A percentile compares a stretch with the other conserved stretches of the same genome.
Conservation (phyloP, 2,888 invertebrate genomes). For the Clunio marinus region DNA sequence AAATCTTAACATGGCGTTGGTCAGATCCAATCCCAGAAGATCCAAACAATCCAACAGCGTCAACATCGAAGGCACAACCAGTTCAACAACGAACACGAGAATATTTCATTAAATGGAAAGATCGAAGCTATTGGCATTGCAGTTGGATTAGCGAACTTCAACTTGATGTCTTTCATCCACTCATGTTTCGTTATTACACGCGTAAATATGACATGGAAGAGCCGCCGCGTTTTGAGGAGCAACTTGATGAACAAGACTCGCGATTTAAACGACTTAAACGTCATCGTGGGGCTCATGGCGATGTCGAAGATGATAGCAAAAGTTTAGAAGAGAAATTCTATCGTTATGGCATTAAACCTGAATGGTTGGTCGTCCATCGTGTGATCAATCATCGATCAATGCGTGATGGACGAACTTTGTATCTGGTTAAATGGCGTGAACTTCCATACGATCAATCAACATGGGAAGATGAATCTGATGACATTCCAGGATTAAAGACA, state of each 20-base stretch:
- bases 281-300: conserved; percentile 52
- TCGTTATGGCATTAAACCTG: conserved; percentile 94
- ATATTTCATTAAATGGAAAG: conserved; percentile 97
- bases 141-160: conserved; percentile 93
- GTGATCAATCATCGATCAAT: conserved; percentile 90
- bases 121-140: conserved; percentile 97
- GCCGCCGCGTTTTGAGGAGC: conserved; percentile 92
- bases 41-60: conserved; percentile 53
- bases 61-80: conserved; percentile 54
- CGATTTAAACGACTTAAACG: conserved; percentile 66
- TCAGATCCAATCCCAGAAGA: conserved; percentile 62
- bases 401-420: conserved; percentile 78
- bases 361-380: conserved; percentile 94
- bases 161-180: conserved; percentile 90
- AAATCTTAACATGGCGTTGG: conserved; percentile 97
- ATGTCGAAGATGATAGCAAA: conserved; percentile 48
- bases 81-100: conserved; percentile 67
- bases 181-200: conserved; percentile 88
- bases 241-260: conserved; percentile 71
- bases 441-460: conserved; percentile 95
- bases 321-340: conserved; percentile 59
- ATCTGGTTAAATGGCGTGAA: conserved; percentile 97
- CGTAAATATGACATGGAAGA: conserved; percentile 96
- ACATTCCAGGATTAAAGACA: conserved; percentile 79
- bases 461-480: conserved; percentile 93